Conservation (phyloP, 2,113 vertebrate genomes). For the Struthio camelus region DNA sequence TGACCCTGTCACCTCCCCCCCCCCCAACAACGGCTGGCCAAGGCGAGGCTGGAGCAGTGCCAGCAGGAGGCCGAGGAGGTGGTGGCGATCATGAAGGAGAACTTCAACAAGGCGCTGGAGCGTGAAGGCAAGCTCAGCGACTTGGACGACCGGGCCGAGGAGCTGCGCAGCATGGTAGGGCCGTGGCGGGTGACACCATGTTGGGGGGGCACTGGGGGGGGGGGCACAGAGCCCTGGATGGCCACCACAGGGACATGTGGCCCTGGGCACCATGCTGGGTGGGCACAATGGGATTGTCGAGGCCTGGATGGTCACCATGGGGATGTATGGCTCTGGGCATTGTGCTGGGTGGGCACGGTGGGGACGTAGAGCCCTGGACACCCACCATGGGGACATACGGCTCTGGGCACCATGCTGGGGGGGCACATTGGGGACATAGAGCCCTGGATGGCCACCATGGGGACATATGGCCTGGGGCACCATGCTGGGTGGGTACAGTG, state of each 20-base stretch:
- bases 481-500: background rate
- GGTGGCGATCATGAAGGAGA: conserved; percentile 71
- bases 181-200: background rate
- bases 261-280: background rate
- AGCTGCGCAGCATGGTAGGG: conserved; percentile 70
- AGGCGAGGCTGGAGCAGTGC: conserved; percentile 42
- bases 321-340: background rate
- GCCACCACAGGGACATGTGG: background rate
- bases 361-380: background rate
- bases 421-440: background rate
- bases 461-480: background rate
- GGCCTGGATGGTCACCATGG: background rate
- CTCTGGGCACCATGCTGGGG: background rate
- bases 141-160: conserved; percentile 62
- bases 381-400: background rate
- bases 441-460: background rate
- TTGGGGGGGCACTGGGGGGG: background rate
- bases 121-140: conserved; percentile 63
- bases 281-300: background rate
- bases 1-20: no score
- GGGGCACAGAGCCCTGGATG: no score
- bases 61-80: conserved; percentile 67
- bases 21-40: no score
- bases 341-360: background rate
- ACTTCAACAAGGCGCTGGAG: conserved; percentile 68